Percentiles rank a stretch among this genome's conserved stretches.
phyloP scores from a whole-genome alignment of 1,140 invertebrate species.

The Drosophila guanche region DNA sequence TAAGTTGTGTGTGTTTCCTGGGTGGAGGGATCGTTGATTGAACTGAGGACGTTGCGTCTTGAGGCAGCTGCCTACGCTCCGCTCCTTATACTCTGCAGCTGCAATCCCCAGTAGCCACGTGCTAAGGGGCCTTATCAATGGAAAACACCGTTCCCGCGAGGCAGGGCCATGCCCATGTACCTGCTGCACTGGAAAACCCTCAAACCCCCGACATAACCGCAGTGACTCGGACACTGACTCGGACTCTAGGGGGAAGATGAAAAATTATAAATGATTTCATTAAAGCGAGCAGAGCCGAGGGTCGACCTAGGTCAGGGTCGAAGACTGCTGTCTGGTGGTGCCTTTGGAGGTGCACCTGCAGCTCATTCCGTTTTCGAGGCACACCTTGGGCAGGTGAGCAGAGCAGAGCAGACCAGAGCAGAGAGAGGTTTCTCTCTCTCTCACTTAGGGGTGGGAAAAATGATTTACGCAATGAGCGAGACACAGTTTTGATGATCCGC shows the following conservation, averaged over 20 bases:
- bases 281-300: slow-evolving; percentile 46
- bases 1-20: no score
- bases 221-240: slow-evolving; percentile 11
- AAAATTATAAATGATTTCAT: slow-evolving; percentile 79
- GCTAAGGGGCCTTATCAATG: slow-evolving; percentile 57
- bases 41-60: no score
- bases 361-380: neutral
- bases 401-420: neutral
- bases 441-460: slow-evolving; percentile 72
- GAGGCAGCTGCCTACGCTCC: no score
- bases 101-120: slow-evolving; percentile 51
- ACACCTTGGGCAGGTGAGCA: slow-evolving; percentile 53
- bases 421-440: neutral
- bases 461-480: slow-evolving; percentile 69
- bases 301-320: slow-evolving; percentile 47
- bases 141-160: slow-evolving; percentile 26
- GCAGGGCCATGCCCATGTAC: slow-evolving; percentile 3
- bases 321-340: slow-evolving; percentile 10
- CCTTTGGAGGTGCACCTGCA: slow-evolving; percentile 41
- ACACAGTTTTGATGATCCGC: slow-evolving; percentile 37
- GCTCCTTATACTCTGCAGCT: slow-evolving; percentile 25
- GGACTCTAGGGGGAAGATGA: slow-evolving; percentile 22
- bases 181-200: slow-evolving; percentile 8
- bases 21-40: neutral
- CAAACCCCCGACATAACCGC: slow-evolving; percentile 8